Conservation (phyloP, 2,113 vertebrate genomes). For the Edolisoma coerulescens region DNA sequence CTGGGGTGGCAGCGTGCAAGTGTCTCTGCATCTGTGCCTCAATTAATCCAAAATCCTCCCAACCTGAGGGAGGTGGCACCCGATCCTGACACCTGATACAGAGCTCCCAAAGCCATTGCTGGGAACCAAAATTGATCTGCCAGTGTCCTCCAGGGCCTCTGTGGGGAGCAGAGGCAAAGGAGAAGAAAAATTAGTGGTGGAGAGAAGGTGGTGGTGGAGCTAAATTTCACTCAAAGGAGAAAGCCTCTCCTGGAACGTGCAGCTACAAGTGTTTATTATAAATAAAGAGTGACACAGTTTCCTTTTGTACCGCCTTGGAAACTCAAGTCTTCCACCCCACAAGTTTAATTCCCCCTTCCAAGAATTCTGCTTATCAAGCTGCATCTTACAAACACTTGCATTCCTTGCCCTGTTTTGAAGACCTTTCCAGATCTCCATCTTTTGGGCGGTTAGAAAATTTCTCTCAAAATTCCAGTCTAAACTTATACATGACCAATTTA, state of each 20-base stretch:
- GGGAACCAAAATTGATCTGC: neutral
- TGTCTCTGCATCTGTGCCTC: neutral
- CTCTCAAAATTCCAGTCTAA: neutral
- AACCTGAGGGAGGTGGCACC: neutral
- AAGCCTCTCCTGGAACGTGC: neutral
- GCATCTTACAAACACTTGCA: neutral
- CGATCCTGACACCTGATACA: neutral
- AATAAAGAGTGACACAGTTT: neutral
- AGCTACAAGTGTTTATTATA: neutral
- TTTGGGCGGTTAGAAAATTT: neutral
- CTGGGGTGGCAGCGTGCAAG: neutral
- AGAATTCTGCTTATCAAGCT: neutral
- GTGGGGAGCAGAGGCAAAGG: neutral
- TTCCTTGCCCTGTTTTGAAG: neutral
- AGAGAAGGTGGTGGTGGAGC: neutral
- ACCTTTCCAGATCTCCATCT: neutral
- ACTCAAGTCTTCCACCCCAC: neutral
- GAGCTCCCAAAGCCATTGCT: neutral
- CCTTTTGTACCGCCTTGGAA: neutral
- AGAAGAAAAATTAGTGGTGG: neutral
- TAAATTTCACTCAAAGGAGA: neutral
- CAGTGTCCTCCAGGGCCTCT: neutral
- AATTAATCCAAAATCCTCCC: neutral
- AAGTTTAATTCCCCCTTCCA: neutral
- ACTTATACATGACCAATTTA: neutral